phyloP scores from a whole-genome alignment of 2,888 invertebrate species.

The Resseliella maxima region DNA sequence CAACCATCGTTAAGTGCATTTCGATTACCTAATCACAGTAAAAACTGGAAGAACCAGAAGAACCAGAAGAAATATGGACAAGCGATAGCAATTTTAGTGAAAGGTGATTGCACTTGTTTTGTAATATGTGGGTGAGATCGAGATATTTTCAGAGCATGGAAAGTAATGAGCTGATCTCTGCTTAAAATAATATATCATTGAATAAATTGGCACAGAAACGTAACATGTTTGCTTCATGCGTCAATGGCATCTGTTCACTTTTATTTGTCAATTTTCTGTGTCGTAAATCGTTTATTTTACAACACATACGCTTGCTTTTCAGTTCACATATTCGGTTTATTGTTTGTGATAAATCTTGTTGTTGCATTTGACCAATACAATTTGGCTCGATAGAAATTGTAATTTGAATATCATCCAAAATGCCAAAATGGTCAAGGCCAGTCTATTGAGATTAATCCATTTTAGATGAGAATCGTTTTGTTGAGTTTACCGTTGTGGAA shows the following conservation, averaged over 20 bases:
- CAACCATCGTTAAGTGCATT: constrained; percentile 10
- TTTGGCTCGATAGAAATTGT: background rate
- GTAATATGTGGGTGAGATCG: constrained; percentile 13
- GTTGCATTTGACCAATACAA: background rate
- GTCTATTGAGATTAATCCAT: background rate
- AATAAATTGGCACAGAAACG: background rate
- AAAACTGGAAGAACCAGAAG: background rate
- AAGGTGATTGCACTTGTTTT: background rate
- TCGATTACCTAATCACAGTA: constrained; percentile 24
- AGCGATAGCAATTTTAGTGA: background rate
- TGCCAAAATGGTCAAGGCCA: constrained; percentile 31
- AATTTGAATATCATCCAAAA: background rate
- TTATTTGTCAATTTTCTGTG: background rate
- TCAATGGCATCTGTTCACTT: background rate
- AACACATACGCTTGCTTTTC: background rate
- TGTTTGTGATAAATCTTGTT: background rate
- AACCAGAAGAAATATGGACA: constrained; percentile 1
- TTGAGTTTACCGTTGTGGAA: background rate
- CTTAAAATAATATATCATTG: background rate
- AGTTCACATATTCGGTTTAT: background rate
- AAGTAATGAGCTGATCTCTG: background rate
- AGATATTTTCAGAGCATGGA: background rate
- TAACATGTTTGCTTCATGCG: background rate
- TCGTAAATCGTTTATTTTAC: background rate
- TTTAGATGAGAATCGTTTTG: background rate